These are phyloP conservation scores for Chaenocephalus aceratus DNA, from an alignment of 2,113 vertebrate genomes.

Conservation along the genomic window DNA sequence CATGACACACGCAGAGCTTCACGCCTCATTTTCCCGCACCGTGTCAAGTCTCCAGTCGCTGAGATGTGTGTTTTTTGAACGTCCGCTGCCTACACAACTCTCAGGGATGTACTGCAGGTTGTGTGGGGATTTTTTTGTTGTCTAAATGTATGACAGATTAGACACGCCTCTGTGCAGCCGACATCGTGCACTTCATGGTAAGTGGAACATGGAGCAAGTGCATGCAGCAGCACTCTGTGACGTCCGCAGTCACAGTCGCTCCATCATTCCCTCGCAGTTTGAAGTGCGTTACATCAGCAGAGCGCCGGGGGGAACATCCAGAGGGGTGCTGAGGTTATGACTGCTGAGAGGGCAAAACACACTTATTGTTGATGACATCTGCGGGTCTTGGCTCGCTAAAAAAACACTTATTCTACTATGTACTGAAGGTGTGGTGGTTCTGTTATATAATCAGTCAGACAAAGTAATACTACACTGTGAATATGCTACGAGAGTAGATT, in stretches of 20 bases:
- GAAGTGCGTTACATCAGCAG: conserved; percentile 59
- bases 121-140: conserved; percentile 39
- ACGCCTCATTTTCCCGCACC: conserved; percentile 15
- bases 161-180: conserved; percentile 60
- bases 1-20: conserved; percentile 39
- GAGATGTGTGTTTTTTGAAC: conserved; percentile 18
- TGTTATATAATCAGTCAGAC: too few relatives aligned
- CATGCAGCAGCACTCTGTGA: conserved; percentile 52
- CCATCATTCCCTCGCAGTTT: conserved; percentile 49
- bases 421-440: too few relatives aligned
- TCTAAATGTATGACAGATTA: conserved; percentile 65
- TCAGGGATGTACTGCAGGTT: conserved; percentile 29
- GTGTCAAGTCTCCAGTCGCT: conserved; percentile 31
- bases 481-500: too few relatives aligned
- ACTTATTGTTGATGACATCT: conserved; percentile 31
- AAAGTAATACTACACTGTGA: too few relatives aligned
- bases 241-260: conserved; percentile 49
- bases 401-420: background rate
- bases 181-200: conserved; percentile 52
- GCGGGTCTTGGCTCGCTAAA: conserved; percentile 3
- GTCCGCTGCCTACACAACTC: conserved; percentile 28
- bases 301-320: conserved; percentile 24
- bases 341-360: conserved; percentile 42
- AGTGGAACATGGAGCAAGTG: conserved; percentile 54
- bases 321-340: conserved; percentile 39